Conservation (phyloP, 2,113 vertebrate genomes). For the Tautogolabrus adspersus region DNA sequence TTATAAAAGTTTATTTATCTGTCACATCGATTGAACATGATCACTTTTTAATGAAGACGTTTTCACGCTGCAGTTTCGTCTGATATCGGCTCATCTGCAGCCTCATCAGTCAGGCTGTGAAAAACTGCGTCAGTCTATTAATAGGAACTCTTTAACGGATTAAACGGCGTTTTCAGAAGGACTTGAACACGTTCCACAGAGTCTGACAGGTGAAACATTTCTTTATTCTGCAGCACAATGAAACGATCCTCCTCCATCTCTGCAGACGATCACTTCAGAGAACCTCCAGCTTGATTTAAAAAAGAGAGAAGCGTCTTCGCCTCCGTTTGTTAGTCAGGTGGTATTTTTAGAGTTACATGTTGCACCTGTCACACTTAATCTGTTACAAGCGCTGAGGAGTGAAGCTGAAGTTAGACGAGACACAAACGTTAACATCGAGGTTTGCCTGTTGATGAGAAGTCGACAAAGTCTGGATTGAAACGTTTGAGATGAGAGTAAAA, state of each 20-base stretch:
- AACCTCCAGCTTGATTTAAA: not conserved
- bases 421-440: not conserved
- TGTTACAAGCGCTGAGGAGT: not conserved
- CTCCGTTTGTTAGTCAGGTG: not conserved
- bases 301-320: not conserved
- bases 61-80: not conserved
- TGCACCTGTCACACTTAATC: not conserved
- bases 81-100: not conserved
- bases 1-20: too few species aligned
- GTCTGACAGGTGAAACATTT: conserved; percentile 5
- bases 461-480: not conserved
- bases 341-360: not conserved
- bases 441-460: not conserved
- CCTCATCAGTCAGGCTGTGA: not conserved
- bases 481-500: not conserved
- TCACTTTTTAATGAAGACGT: not conserved
- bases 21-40: too few species aligned
- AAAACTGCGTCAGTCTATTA: not conserved
- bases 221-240: conserved; percentile 4
- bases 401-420: too few species aligned
- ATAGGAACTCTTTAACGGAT: not conserved
- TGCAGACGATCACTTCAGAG: not conserved
- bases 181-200: not conserved
- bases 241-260: not conserved
- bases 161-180: not conserved